phyloP scores from a whole-genome alignment of 2,113 vertebrate genomes.

The Leptobrachium leishanense region DNA sequence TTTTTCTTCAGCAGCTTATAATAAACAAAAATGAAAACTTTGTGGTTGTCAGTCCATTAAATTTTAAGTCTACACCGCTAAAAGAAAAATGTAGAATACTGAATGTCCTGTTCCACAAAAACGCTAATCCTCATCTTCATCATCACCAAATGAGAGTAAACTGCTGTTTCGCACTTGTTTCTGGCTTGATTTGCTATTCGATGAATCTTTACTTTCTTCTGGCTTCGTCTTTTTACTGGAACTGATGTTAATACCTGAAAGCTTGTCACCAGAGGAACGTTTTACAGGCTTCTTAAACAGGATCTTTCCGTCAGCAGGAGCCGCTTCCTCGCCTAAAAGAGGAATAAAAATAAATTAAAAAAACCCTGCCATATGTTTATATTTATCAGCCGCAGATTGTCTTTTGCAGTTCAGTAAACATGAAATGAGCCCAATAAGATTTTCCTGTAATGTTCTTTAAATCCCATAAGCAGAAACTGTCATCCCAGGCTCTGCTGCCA shows the following conservation, averaged over 20 bases:
- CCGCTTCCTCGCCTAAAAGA: slow-evolving; percentile 71
- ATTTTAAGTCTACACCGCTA: too few species aligned
- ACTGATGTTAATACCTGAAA: slow-evolving; percentile 81
- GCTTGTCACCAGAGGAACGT: slow-evolving; percentile 78
- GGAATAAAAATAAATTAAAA: slow-evolving; percentile 34
- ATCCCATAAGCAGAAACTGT: not conserved
- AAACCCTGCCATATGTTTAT: not conserved
- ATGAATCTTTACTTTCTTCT: slow-evolving; percentile 59
- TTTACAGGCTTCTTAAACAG: slow-evolving; percentile 91
- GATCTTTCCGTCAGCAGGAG: slow-evolving; percentile 84
- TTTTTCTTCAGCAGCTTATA: too few species aligned
- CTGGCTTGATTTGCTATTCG: slow-evolving; percentile 62
- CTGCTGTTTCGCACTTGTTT: slow-evolving; percentile 91
- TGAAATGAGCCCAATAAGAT: not conserved
- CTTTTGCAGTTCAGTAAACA: not conserved
- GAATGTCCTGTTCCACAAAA: not conserved
- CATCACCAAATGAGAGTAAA: slow-evolving; percentile 89
- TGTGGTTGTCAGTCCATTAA: too few species aligned
- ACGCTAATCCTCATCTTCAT: slow-evolving; percentile 81
- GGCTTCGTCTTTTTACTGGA: slow-evolving; percentile 89
- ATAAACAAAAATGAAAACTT: too few species aligned
- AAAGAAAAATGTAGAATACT: too few species aligned
- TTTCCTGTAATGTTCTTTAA: not conserved
- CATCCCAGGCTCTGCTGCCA: not conserved
- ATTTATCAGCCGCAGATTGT: not conserved